Evolutionary conservation across 2,113 vertebrate genomes (phyloP), one percentile per base, ranked within the genome.

Genomic region (Nematolebias whitei): DNA sequence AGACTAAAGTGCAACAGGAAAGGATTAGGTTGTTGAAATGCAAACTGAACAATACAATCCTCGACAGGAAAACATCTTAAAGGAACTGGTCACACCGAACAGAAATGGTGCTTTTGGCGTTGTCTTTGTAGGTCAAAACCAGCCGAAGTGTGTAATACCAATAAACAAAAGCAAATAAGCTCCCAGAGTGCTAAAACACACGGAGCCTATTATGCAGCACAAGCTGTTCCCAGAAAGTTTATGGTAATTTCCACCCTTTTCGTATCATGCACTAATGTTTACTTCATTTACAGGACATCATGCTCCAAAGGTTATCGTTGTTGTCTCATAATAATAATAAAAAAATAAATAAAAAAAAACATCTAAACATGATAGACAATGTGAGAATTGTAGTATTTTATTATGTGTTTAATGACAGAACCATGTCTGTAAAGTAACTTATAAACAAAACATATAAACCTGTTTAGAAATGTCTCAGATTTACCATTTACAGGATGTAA

Each of bases 81-180:
- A 62, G n/a, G 32, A 54, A 18, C 19, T 26, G 44, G 43, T 51
- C 26, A n/a, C 19, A 32, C 7, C 35, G 29, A 10, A 56, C 47
- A 7, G 32, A 15, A 50, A 44, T 9, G 8, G 24, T 51, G 14
- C 53, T 14, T 44, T 56, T 43, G 40, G 18, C 38, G 24, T 60
- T 29, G 44, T 53, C 24, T 53, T 39, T 50, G 39, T 24, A 32
- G 43, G 8, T 59, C 56, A 51, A 56, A 63, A 26, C 52, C 66
- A 44, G 58, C 26, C 16, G 1, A 68, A 41, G 15, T 59, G 15
- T 55, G 43, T 63, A 47, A 15, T 11, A 54, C 38, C 39, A 71
- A 53, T 41, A 64, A 69, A 83, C 59, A 79, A 69, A 76, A 54
- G 56, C 47, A 80, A 71, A 79, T 58, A 48, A 79, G 60, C 41